Conservation (phyloP, 2,113 vertebrate genomes). For the Motacilla alba region DNA sequence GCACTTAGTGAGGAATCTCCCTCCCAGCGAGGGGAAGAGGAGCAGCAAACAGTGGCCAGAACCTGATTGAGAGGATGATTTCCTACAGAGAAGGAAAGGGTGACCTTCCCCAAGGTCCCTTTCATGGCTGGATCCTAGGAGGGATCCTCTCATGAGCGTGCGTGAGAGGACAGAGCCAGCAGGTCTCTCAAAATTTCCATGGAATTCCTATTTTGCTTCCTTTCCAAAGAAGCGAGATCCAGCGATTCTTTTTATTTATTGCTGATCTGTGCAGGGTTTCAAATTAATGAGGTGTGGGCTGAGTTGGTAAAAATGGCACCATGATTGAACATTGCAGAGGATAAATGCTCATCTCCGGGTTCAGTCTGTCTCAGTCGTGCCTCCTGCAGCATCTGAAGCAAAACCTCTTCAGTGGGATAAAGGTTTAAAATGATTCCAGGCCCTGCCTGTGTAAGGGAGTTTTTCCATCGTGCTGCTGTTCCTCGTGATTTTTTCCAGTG, state of each 20-base stretch:
- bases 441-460: neutral
- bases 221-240: neutral
- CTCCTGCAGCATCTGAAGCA: neutral
- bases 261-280: neutral
- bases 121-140: neutral
- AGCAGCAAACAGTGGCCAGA: neutral
- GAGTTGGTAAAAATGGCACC: neutral
- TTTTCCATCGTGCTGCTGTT: neutral
- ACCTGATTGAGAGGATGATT: neutral
- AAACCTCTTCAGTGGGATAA: neutral
- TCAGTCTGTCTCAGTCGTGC: neutral
- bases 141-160: accelerated
- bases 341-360: neutral
- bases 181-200: neutral
- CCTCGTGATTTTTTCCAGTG: neutral
- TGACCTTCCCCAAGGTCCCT: neutral
- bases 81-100: neutral
- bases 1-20: neutral
- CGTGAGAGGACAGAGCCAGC: neutral
- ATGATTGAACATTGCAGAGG: neutral
- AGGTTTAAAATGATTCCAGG: neutral
- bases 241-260: neutral
- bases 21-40: too few species aligned
- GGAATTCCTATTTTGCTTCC: neutral
- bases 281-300: neutral